A percentile compares a stretch with the other conserved stretches of the same genome.
phyloP scores from a whole-genome alignment of 2,797 vertebrate genomes.

The Labroides dimidiatus region DNA sequence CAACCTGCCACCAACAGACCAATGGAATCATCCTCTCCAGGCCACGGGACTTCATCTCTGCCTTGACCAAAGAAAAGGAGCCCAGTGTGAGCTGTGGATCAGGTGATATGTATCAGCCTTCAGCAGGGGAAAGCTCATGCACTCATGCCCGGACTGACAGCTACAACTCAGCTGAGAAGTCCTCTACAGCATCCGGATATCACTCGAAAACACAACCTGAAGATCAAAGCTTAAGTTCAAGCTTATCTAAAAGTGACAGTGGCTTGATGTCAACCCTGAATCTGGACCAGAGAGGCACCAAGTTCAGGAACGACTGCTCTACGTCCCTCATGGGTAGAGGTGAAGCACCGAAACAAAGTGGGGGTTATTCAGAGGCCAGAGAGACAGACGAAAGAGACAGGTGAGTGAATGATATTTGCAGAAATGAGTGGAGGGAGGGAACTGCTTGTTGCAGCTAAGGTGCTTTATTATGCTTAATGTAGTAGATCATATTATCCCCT shows the following conservation, averaged over 20 bases:
- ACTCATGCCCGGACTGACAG: conserved; percentile 35
- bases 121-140: neutral
- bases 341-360: neutral
- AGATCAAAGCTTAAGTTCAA: conserved; percentile 1
- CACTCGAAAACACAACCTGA: neutral
- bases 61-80: conserved; percentile 63
- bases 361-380: neutral
- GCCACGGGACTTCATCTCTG: conserved; percentile 66
- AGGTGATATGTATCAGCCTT: conserved; percentile 14
- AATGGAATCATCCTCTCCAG: conserved; percentile 55
- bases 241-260: neutral
- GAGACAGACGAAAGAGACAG: neutral
- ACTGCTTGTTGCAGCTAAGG: neutral
- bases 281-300: neutral
- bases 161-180: conserved; percentile 11
- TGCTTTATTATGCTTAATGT: too few relatives aligned
- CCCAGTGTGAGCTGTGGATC: conserved; percentile 17
- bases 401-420: conserved; percentile 33
- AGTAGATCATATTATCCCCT: too few relatives aligned
- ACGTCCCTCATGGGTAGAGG: neutral
- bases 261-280: neutral
- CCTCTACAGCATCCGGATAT: conserved; percentile 5
- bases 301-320: neutral
- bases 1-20: conserved; percentile 71
- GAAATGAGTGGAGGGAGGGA: neutral